Evolutionary conservation across 1,140 invertebrate species (phyloP).

Genomic region (Drosophila micromelanica): DNA sequence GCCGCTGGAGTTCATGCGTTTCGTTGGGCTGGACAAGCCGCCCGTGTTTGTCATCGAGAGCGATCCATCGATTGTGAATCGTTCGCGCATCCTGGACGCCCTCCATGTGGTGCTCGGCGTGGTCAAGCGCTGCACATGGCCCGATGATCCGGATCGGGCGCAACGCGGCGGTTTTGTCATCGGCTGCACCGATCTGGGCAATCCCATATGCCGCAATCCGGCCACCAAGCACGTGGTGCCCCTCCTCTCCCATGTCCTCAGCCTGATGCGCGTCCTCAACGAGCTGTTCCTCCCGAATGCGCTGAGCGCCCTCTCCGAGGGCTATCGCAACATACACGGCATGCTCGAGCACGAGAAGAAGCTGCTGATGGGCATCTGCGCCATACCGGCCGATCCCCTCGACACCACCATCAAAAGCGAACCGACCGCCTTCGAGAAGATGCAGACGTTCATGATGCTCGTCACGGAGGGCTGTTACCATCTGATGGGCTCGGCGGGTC

Average conservation of each 20-base stretch:
- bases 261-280: conserved; percentile 91
- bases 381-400: conserved; percentile 84
- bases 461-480: conserved; percentile 91
- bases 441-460: conserved; percentile 91
- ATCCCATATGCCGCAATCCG: conserved; percentile 93
- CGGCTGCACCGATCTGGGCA: conserved; percentile 89
- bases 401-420: conserved; percentile 84
- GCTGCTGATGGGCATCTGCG: conserved; percentile 87
- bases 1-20: conserved; percentile 89
- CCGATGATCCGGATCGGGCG: conserved; percentile 91
- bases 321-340: conserved; percentile 88
- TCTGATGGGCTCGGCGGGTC: conserved; percentile 91
- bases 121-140: conserved; percentile 93
- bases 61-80: conserved; percentile 83
- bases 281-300: conserved; percentile 90
- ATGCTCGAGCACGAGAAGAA: conserved; percentile 90
- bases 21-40: conserved; percentile 90
- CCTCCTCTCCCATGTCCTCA: conserved; percentile 90
- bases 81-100: conserved; percentile 87
- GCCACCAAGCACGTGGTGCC: conserved; percentile 92
- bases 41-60: conserved; percentile 85
- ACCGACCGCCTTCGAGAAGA: conserved; percentile 88
- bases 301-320: conserved; percentile 87
- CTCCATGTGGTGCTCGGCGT: conserved; percentile 92
- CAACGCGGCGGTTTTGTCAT: conserved; percentile 92